Evolutionary conservation across 2,797 vertebrate genomes (phyloP).

Genomic region (Pseudotriccus pelzelni): DNA sequence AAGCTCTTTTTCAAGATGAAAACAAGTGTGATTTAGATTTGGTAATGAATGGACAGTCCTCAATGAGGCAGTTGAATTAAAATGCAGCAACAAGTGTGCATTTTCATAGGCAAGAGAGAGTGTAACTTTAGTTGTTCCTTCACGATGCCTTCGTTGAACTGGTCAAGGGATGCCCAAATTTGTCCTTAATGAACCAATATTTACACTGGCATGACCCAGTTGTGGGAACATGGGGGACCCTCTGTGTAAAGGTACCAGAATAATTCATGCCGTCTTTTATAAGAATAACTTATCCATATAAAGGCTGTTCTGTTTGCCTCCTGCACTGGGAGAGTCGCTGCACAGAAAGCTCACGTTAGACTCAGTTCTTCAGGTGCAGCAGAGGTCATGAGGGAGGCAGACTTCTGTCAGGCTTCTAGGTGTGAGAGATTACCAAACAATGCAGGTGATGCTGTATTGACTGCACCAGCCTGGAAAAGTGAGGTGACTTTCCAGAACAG

Average conservation of each 20-base stretch:
- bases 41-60: background rate
- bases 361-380: fast-evolving
- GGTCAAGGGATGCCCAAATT: background rate
- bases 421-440: background rate
- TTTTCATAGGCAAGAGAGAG: background rate
- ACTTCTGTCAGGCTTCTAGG: background rate
- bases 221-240: background rate
- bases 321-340: background rate
- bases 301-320: background rate
- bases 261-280: background rate
- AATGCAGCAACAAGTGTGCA: background rate
- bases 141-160: background rate
- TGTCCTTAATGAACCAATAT: background rate
- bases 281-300: background rate
- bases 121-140: background rate
- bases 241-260: background rate
- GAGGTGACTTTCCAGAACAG: background rate
- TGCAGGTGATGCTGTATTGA: background rate
- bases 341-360: background rate
- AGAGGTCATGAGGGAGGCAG: background rate
- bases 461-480: background rate
- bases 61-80: background rate
- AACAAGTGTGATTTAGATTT: background rate
- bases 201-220: background rate
- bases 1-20: background rate